Evolutionary conservation across 2,113 vertebrate species (phyloP).

Genomic region (Syngnathoides biaculeatus): DNA sequence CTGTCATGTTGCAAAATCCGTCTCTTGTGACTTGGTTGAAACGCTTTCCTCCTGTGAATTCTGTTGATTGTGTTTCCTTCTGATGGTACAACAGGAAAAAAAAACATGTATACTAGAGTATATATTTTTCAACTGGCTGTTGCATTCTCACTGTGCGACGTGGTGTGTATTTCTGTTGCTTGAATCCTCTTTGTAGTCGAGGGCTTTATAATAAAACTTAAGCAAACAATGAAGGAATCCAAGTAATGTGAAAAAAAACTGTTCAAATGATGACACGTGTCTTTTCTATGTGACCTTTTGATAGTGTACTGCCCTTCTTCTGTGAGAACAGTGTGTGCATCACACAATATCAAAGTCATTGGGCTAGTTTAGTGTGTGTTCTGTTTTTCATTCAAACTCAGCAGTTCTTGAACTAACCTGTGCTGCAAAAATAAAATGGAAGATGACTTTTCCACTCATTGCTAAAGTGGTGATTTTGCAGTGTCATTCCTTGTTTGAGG

Average conservation of each 20-base stretch:
- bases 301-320: conserved; percentile 68
- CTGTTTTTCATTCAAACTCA: conserved; percentile 49
- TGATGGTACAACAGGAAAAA: conserved; percentile 43
- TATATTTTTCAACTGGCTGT: conserved; percentile 70
- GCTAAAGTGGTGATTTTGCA: conserved; percentile 40
- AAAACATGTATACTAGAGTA: conserved; percentile 54
- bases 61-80: conserved; percentile 58
- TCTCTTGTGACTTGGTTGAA: conserved; percentile 48
- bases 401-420: conserved; percentile 50
- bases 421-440: conserved; percentile 42
- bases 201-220: conserved; percentile 34
- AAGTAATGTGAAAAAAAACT: conserved; percentile 32
- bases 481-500: conserved; percentile 46
- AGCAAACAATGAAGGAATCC: conserved; percentile 31
- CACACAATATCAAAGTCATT: conserved; percentile 33
- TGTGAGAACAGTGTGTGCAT: conserved; percentile 27
- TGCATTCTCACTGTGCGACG: conserved; percentile 64
- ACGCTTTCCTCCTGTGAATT: conserved; percentile 35
- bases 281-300: conserved; percentile 75
- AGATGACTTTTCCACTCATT: conserved; percentile 46
- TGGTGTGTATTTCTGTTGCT: conserved; percentile 62
- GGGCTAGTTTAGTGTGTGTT: conserved; percentile 32
- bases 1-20: conserved; percentile 46
- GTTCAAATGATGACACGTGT: conserved; percentile 42
- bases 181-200: conserved; percentile 47